Base-by-base conservation (phyloP, 2,113 vertebrate genomes). In the Solenodon paradoxus region DNA sequence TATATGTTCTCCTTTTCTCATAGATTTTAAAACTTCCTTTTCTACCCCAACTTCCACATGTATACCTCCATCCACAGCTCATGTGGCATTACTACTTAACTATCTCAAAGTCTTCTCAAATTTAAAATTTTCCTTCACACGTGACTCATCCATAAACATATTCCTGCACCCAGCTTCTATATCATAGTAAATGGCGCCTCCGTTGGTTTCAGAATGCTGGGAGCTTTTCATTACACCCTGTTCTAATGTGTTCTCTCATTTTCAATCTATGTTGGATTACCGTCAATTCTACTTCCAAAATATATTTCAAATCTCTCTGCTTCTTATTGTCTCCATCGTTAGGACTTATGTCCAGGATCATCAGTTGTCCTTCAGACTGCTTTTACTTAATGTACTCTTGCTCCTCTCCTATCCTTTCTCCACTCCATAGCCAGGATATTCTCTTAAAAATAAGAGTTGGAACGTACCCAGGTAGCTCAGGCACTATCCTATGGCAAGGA, bases 391-490 rank as follows among this genome's bases (percentile, higher is more conserved):
- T 28, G 49, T 7, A 19, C 53, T 35, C 64, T 57, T 83, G 22
- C 8, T 61, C 13, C 4, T 61, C 75, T 53, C 16, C 42, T 47
- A 7, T 57, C 42, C 8, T 19, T 78, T 72, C 30, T 83, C 12
- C 71, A 79, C 19, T 28, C 8, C 8, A 15, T 6, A 85, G 13
- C 61, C 30, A 77, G 4, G 15, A 16, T 38, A 6, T 55, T 47
- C 24, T 75, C 64, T 78, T 84, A 68, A 63, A 92, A 77, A 16
- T 80, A 45, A 88, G 83, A 88, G 6, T 3, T 82, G 9, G 49
- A 32, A 40, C 24, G 17, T 8, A 26, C 19, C 26, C 32, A 22
- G 2, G 10, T 26, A 32, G 61, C 61, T 30, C 61, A 63, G 12
- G 28, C 22, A 63, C 9, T 22, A 30, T 11, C 26, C 10, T n/a